These are phyloP conservation scores for Dipodomys merriami DNA, from an alignment of 2,113 vertebrate species.

Conservation along the genomic window DNA sequence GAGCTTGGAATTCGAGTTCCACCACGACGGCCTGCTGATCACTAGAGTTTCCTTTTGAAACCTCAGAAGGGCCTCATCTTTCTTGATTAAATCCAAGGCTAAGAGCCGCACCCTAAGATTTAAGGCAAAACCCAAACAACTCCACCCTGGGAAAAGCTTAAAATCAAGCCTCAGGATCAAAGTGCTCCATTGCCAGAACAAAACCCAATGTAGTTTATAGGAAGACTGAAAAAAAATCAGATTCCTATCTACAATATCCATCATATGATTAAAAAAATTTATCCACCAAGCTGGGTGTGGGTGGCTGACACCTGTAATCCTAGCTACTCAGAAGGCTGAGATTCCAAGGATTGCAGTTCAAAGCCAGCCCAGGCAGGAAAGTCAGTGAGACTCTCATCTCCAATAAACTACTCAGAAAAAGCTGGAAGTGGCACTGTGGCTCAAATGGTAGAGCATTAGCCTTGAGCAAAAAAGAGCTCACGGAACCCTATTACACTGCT, in stretches of 20 bases:
- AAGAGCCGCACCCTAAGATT: slow-evolving; percentile 9
- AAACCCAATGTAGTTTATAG: not conserved
- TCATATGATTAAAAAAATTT: no score
- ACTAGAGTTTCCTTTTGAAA: slow-evolving; percentile 36
- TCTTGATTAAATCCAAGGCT: slow-evolving; percentile 35
- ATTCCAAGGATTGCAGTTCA: no score
- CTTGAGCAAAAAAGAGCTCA: no score
- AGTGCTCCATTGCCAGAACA: slow-evolving; percentile 31
- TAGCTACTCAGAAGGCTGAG: no score
- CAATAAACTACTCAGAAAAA: no score
- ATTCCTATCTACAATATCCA: not conserved
- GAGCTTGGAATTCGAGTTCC: slow-evolving; percentile 14
- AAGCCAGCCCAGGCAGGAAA: no score
- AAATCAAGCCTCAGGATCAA: not conserved
- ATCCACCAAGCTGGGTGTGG: no score
- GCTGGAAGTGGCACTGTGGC: no score
- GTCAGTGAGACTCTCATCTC: no score
- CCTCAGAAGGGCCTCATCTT: slow-evolving; percentile 12
- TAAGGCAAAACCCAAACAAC: slow-evolving; percentile 4
- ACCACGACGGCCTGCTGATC: not conserved
- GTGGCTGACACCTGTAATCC: no score
- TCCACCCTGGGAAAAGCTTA: not conserved
- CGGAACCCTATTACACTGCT: no score
- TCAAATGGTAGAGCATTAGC: no score
- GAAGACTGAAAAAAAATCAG: not conserved